phyloP scores from a whole-genome alignment of 1,140 invertebrate species.

The Maniola jurtina region DNA sequence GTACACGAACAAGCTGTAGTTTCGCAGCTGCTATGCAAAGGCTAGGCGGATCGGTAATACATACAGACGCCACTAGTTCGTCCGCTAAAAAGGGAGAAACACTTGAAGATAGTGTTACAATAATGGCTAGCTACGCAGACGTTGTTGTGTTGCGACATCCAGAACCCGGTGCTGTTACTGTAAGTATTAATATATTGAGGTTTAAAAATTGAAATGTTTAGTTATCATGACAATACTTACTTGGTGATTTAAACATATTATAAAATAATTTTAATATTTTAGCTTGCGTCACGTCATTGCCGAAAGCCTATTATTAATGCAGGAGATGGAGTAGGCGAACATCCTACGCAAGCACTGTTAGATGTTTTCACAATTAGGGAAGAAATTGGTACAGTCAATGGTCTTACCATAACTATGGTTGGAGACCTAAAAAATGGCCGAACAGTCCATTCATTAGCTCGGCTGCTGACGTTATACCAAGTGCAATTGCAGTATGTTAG shows the following conservation, averaged over 20 bases:
- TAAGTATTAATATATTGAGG: conserved; percentile 75
- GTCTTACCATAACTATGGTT: conserved; percentile 94
- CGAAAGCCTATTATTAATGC: conserved; percentile 97
- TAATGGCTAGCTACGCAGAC: conserved; percentile 94
- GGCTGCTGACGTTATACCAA: conserved; percentile 93
- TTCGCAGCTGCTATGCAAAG: conserved; percentile 98
- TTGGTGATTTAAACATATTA: too few species aligned
- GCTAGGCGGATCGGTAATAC: conserved; percentile 94
- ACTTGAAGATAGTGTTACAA: conserved; percentile 91
- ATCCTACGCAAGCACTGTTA: conserved; percentile 98
- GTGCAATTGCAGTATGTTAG: conserved; percentile 94
- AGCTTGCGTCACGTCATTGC: conserved; percentile 90
- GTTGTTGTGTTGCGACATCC: conserved; percentile 97
- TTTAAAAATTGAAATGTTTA: not conserved
- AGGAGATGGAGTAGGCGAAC: conserved; percentile 98
- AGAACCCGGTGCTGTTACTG: conserved; percentile 92
- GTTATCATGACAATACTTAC: not conserved
- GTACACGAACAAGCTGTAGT: conserved; percentile 96
- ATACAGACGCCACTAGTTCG: conserved; percentile 93
- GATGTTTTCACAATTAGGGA: conserved; percentile 99
- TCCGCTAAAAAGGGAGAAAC: conserved; percentile 98
- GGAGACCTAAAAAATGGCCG: conserved; percentile 98
- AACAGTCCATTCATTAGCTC: conserved; percentile 98
- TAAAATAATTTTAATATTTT: conserved; percentile 35
- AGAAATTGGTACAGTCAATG: conserved; percentile 99